Percentiles rank a stretch among this genome's conserved stretches.
These are phyloP conservation scores for Calyptomena viridis DNA, from an alignment of 2,113 vertebrate species.

Conservation along the genomic window DNA sequence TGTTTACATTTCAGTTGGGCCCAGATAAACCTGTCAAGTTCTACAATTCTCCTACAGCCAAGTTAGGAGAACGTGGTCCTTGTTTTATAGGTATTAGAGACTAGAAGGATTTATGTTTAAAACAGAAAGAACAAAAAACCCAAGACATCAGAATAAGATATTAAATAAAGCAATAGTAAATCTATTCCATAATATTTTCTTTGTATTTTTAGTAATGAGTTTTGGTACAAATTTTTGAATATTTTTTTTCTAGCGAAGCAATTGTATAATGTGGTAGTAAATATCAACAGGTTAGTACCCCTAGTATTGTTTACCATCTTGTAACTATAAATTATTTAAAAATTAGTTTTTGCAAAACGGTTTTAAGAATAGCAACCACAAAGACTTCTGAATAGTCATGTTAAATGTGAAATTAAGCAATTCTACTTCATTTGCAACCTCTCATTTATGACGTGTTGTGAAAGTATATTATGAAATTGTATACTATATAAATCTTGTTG, in stretches of 20 bases:
- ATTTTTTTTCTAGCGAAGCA: neutral
- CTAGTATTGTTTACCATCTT: neutral
- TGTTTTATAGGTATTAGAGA: neutral
- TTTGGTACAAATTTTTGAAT: neutral
- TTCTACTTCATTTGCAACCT: neutral
- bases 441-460: neutral
- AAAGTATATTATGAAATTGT: neutral
- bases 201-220: neutral
- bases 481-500: neutral
- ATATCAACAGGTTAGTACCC: neutral
- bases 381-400: neutral
- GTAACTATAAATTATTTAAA: neutral
- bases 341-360: neutral
- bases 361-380: neutral
- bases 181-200: neutral
- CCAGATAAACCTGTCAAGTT: neutral
- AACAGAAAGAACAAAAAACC: neutral
- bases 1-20: neutral
- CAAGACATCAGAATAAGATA: neutral
- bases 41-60: neutral
- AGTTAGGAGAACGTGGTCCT: neutral
- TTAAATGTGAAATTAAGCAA: neutral
- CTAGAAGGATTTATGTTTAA: neutral
- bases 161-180: neutral
- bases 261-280: neutral